phyloP scores from a whole-genome alignment of 2,888 invertebrate genomes.

The Chymomyza fuscimana region DNA sequence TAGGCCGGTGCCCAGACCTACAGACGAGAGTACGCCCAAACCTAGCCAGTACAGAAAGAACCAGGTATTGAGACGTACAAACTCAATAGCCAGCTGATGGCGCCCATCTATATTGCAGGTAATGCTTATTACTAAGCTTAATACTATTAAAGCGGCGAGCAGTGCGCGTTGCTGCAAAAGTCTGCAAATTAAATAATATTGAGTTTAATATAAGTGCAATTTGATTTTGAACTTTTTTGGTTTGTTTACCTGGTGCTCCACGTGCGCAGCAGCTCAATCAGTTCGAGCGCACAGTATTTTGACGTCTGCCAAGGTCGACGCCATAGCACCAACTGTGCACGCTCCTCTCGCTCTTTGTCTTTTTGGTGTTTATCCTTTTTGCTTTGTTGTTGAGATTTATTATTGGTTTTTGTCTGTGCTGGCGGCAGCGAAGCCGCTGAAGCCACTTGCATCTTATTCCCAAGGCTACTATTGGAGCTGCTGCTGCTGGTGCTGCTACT shows the following conservation, averaged over 20 bases:
- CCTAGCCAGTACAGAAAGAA: constrained; percentile 91
- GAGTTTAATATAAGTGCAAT: neutral
- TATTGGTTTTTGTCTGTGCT: constrained; percentile 10
- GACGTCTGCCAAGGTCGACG: constrained; percentile 88
- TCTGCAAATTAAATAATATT: constrained; percentile 48
- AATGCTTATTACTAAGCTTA: constrained; percentile 77
- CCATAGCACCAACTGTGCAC: constrained; percentile 88
- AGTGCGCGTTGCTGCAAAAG: constrained; percentile 76
- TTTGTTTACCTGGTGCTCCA: constrained; percentile 83
- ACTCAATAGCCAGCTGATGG: constrained; percentile 77
- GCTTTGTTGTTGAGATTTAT: constrained; percentile 50
- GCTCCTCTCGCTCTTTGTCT: constrained; percentile 82
- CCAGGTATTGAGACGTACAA: constrained; percentile 78
- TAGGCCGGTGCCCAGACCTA: constrained; percentile 98
- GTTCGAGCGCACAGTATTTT: constrained; percentile 89
- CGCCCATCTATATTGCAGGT: constrained; percentile 78
- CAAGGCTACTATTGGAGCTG: constrained; percentile 28
- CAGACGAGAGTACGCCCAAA: constrained; percentile 96
- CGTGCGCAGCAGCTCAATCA: constrained; percentile 83
- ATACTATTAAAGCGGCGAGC: constrained; percentile 74
- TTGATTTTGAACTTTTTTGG: constrained; percentile 39
- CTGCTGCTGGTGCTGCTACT: constrained; percentile 32
- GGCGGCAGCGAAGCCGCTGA: constrained; percentile 30
- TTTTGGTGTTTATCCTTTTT: constrained; percentile 73
- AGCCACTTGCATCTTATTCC: constrained; percentile 54